A percentile compares a stretch with the other conserved stretches of the same genome.
Evolutionary conservation across 2,797 vertebrate species (phyloP).

Genomic region (Enteromius viviparus): DNA sequence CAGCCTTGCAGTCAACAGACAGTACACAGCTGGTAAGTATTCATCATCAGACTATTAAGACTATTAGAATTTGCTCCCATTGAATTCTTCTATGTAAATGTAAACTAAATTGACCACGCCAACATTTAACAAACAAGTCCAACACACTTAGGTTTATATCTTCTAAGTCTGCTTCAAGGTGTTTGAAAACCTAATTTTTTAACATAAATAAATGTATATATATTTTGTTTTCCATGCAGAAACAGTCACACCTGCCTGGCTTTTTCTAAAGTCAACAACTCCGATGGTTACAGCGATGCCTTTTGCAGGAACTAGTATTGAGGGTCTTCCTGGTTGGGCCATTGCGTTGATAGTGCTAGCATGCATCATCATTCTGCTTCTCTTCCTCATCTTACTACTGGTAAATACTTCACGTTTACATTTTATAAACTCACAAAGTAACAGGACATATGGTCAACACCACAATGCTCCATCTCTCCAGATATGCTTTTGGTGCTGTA

Average conservation of each 20-base stretch:
- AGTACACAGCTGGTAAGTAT: conserved; percentile 57
- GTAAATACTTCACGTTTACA: conserved; percentile 56
- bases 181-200: neutral
- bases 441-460: neutral
- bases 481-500: conserved; percentile 63
- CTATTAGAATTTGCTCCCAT: neutral
- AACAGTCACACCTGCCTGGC: conserved; percentile 12
- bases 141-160: neutral
- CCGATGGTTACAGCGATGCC: neutral
- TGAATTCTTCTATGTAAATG: neutral
- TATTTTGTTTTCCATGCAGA: neutral
- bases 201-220: neutral
- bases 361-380: conserved; percentile 65
- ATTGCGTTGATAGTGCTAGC: conserved; percentile 71
- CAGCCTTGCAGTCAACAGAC: conserved; percentile 54
- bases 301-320: neutral
- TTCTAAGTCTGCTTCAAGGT: neutral
- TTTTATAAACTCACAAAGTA: neutral
- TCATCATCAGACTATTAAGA: neutral
- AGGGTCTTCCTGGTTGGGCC: conserved; percentile 66
- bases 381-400: conserved; percentile 70
- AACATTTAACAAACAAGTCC: neutral
- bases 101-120: neutral
- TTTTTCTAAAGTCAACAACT: conserved; percentile 4
- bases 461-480: conserved; percentile 26